Percentiles rank a stretch among this genome's conserved stretches.
phyloP scores from a whole-genome alignment of 2,113 vertebrate genomes.

The Eulemur rufifrons region DNA sequence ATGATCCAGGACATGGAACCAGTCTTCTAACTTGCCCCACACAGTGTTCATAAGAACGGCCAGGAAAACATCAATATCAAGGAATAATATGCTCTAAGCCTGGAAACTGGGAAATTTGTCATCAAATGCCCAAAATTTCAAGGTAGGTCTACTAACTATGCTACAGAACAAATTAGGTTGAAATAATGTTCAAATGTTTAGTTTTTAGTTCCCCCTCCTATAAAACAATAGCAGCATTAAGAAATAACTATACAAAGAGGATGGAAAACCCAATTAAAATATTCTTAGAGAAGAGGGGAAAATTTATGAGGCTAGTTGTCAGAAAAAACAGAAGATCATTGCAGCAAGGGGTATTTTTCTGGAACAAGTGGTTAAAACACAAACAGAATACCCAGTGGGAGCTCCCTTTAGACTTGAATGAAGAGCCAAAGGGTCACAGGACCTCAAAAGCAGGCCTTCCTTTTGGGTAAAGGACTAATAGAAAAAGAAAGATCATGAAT shows the following conservation, averaged over 20 bases:
- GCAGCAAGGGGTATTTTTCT: neutral
- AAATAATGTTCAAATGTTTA: neutral
- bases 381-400: neutral
- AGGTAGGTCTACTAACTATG: neutral
- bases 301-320: neutral
- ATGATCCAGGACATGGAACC: neutral
- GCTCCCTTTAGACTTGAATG: neutral
- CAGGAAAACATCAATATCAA: neutral
- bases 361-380: neutral
- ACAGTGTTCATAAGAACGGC: constrained; percentile 11
- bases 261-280: neutral
- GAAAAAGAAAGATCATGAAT: neutral
- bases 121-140: neutral
- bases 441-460: neutral
- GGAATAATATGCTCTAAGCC: neutral
- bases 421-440: neutral
- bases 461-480: neutral
- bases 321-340: neutral
- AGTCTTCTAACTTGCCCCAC: neutral
- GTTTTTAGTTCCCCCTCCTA: neutral
- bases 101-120: neutral
- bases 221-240: neutral
- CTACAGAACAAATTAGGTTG: neutral
- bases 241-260: neutral
- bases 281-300: neutral